Percentiles rank a stretch among this genome's conserved stretches.
Conservation (phyloP, 2,888 invertebrate species). For the Ectemnius cavifrons region DNA sequence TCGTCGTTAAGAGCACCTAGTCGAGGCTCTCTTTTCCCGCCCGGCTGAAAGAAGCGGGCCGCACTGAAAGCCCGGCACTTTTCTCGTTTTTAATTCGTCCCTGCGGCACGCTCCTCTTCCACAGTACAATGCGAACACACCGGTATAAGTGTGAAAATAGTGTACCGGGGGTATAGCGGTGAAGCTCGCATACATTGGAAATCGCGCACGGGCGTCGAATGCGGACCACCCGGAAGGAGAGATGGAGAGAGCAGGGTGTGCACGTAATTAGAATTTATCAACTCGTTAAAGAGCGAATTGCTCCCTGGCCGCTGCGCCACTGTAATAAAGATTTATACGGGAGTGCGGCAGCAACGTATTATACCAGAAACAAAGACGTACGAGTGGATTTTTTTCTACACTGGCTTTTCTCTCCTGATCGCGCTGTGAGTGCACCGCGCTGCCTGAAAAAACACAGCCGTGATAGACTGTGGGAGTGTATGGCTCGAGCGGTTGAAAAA, state of each 20-base stretch:
- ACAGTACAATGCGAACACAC: too few relatives aligned
- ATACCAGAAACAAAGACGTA: constrained; percentile 2
- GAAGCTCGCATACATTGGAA: not conserved
- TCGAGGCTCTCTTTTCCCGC: not conserved
- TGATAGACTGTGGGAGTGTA: too few relatives aligned
- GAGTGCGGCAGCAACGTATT: not conserved
- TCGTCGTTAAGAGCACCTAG: not conserved
- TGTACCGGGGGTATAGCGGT: too few relatives aligned
- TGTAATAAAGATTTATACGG: not conserved
- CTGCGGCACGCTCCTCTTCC: too few relatives aligned
- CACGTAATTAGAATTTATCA: constrained; percentile 6
- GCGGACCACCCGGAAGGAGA: not conserved
- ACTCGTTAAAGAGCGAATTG: constrained; percentile 7
- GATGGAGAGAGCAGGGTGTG: too few relatives aligned
- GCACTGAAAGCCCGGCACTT: constrained; percentile 5
- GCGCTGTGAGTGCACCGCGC: not conserved
- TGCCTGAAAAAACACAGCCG: too few relatives aligned
- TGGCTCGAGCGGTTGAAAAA: not conserved
- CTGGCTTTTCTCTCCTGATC: not conserved
- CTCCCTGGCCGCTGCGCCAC: not conserved
- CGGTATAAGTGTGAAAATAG: too few relatives aligned
- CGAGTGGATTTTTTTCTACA: not conserved
- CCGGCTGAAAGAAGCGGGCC: not conserved
- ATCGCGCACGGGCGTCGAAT: not conserved
- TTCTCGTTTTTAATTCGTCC: constrained; percentile 4